A percentile compares a stretch with the other conserved stretches of the same genome.
Conservation (phyloP, 1,140 invertebrate species). For the Psilanteris sp. region DNA sequence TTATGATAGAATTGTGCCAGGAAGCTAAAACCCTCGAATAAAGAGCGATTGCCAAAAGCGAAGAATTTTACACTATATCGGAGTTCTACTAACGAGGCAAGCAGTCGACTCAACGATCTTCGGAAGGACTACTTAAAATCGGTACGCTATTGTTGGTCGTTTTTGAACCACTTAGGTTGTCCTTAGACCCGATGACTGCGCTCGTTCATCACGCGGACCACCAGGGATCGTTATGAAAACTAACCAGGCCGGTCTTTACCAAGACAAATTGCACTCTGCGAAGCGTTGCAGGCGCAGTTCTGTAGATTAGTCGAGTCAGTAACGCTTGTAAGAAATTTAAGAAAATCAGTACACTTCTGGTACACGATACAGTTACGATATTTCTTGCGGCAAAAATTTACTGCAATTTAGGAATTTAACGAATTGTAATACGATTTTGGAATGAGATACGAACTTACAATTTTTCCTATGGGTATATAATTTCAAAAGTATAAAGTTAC, state of each 20-base stretch:
- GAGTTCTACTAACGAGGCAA: conserved; percentile 38
- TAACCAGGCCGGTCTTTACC: conserved; percentile 5
- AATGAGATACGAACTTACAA: no score
- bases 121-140: conserved; percentile 35
- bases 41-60: conserved; percentile 32
- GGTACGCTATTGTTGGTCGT: conserved; percentile 12
- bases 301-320: conserved; percentile 35
- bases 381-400: no score
- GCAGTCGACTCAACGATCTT: conserved; percentile 21
- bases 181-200: conserved; percentile 7
- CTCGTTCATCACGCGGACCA: conserved; percentile 35
- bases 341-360: no score
- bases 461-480: no score
- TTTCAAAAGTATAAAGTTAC: no score
- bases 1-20: conserved; percentile 36
- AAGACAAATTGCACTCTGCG: conserved; percentile 39
- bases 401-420: no score
- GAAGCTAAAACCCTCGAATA: conserved; percentile 9
- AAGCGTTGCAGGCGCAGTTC: conserved; percentile 33
- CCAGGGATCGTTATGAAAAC: conserved; percentile 19
- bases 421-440: no score
- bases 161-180: conserved; percentile 36
- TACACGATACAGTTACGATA: no score
- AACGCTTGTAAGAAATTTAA: conserved; percentile 15
- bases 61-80: conserved; percentile 20